Percentiles rank a stretch among this genome's conserved stretches.
Conservation (phyloP, 2,113 vertebrate genomes). For the Hippocampus zosterae region DNA sequence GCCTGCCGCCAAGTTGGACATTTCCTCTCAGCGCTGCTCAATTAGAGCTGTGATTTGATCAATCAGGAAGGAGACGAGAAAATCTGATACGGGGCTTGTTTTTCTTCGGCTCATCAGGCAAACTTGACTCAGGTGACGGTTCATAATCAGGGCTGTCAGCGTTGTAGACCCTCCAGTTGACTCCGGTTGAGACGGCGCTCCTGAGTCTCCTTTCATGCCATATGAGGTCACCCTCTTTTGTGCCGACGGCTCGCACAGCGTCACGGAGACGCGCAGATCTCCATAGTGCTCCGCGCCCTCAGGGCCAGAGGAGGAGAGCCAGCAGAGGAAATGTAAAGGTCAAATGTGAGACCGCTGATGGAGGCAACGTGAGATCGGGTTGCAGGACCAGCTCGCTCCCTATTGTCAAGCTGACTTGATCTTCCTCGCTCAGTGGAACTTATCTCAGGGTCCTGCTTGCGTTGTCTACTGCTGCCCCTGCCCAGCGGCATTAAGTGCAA, state of each 20-base stretch:
- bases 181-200: constrained; percentile 47
- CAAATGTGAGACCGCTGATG: constrained; percentile 59
- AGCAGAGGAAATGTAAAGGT: constrained; percentile 64
- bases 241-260: constrained; percentile 21
- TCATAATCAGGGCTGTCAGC: constrained; percentile 30
- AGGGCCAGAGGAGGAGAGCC: constrained; percentile 50
- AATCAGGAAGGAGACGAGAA: constrained; percentile 2
- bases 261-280: constrained; percentile 15
- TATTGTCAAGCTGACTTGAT: constrained; percentile 53
- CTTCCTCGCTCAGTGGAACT: constrained; percentile 41
- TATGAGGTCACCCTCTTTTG: constrained; percentile 59
- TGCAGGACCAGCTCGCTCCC: constrained; percentile 40
- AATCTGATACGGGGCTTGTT: neutral
- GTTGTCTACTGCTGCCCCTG: constrained; percentile 27
- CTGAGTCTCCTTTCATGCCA: constrained; percentile 56
- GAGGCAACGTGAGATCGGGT: constrained; percentile 54
- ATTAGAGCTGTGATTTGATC: constrained; percentile 15
- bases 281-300: constrained; percentile 27
- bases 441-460: constrained; percentile 40
- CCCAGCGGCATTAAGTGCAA: constrained; percentile 35
- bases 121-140: constrained; percentile 43
- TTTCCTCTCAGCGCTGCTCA: constrained; percentile 15
- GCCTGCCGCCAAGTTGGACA: constrained; percentile 5
- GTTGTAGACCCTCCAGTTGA: constrained; percentile 37
- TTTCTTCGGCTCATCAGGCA: neutral